These are phyloP conservation scores for Malurus cyaneus DNA, from an alignment of 2,113 vertebrate species.

Conservation along the genomic window DNA sequence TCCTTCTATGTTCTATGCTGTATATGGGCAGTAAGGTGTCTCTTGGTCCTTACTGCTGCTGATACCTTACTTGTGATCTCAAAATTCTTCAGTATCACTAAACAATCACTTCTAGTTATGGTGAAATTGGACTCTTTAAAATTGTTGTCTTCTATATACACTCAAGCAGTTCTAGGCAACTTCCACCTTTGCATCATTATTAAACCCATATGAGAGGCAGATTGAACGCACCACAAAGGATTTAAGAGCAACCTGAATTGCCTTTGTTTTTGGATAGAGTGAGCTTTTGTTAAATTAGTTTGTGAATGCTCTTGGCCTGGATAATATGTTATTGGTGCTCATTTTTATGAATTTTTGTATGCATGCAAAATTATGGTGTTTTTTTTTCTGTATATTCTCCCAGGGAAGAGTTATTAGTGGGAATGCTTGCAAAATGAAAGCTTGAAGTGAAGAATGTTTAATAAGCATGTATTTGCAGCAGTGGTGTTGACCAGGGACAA, in stretches of 20 bases:
- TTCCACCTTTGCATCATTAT: not conserved
- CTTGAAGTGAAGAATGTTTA: not conserved
- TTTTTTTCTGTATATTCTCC: not conserved
- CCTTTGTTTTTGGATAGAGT: not conserved
- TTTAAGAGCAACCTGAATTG: not conserved
- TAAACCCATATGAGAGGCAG: not conserved
- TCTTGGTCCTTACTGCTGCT: not conserved
- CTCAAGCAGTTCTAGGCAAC: not conserved
- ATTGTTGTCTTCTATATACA: not conserved
- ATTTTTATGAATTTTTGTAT: not conserved
- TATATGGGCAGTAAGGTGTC: not conserved
- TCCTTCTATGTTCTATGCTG: fast-evolving
- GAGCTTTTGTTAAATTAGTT: not conserved
- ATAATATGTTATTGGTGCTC: not conserved
- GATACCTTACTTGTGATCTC: not conserved
- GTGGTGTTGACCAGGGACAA: not conserved
- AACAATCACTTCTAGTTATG: not conserved
- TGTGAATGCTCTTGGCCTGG: not conserved
- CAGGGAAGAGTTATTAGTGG: not conserved
- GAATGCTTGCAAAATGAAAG: not conserved
- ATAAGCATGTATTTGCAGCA: not conserved
- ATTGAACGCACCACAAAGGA: not conserved
- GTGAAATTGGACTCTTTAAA: not conserved
- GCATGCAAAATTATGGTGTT: not conserved
- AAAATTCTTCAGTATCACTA: not conserved